phyloP scores from a whole-genome alignment of 1,140 invertebrate species.

The Drosophila tsacasi region DNA sequence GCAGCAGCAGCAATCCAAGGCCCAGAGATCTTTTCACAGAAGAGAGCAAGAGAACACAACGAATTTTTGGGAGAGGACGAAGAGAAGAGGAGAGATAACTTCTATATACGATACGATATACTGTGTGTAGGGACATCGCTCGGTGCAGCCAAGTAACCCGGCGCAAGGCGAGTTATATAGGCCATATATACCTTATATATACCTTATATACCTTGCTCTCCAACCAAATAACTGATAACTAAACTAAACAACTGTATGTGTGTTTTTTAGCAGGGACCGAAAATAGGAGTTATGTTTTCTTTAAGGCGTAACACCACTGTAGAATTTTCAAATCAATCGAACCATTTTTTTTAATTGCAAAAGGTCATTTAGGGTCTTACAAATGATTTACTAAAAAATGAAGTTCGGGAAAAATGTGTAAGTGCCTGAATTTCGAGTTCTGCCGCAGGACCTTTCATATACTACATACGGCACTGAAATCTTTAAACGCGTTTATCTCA shows the following conservation, averaged over 20 bases:
- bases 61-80: slow-evolving; percentile 39
- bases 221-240: slow-evolving; percentile 15
- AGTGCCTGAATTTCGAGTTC: too few relatives aligned
- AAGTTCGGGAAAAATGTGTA: too few relatives aligned
- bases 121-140: slow-evolving; percentile 4
- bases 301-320: too few relatives aligned
- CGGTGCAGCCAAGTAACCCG: slow-evolving; percentile 35
- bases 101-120: neutral
- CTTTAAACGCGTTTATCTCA: too few relatives aligned
- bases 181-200: neutral
- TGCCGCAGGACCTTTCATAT: too few relatives aligned
- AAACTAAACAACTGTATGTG: slow-evolving; percentile 28
- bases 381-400: too few relatives aligned
- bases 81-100: neutral
- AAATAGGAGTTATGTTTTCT: neutral
- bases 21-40: slow-evolving; percentile 40
- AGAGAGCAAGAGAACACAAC: slow-evolving; percentile 40
- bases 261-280: slow-evolving; percentile 10
- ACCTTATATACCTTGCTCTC: slow-evolving; percentile 18
- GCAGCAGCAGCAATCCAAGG: neutral
- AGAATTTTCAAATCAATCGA: too few relatives aligned
- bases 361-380: too few relatives aligned
- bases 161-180: slow-evolving; percentile 26
- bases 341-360: too few relatives aligned
- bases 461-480: too few relatives aligned